Evolutionary conservation across 2,113 vertebrate genomes (phyloP), one percentile per base, ranked within the genome.

Genomic region (Tragelaphus imberbis): DNA sequence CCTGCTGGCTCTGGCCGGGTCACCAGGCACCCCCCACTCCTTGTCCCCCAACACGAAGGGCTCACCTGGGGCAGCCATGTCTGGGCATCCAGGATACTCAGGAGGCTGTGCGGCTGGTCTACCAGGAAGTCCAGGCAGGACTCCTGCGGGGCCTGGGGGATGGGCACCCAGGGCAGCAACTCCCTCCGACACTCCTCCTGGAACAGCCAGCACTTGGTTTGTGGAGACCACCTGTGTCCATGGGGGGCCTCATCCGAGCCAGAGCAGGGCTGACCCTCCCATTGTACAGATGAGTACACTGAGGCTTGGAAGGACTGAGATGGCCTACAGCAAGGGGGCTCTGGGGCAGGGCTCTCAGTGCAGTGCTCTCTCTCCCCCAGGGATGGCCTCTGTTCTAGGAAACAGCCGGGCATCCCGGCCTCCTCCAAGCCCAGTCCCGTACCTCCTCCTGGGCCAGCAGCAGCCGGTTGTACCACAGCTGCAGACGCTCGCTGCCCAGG

Each of bases 401-500:
- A 47, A 7, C 3, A 13, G 36, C 40, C 36, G 33, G 53, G 84
- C 7, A 23, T 23, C 40, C 79, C 19, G 0, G 30, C 47, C 21
- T 0, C 0, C 0, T 0, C 47, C 49, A 2, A 0, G 17, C 63
- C 36, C 82, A 1, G 53, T 13, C 11, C 94, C 79, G 3, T 87
- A 99, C 99, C 99, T 99, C 99, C 90, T 99, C 99, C 98, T 99
- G 99, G 84, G 98, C 98, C 82, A 99, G 97, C 87, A 99, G 98
- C 10, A 98, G 98, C 97, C 98, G 99, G 97, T 97, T 99, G 98
- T 99, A 99, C 98, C 99, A 99, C 79, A 98, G 98, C 95, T 99
- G 99, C 30, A 99, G 99, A 84, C 99, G 99, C 97, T 99, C 99
- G 0, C 99, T 99, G 96, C 99, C 99, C 93, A 99, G 99, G 98